phyloP scores from a whole-genome alignment of 2,113 vertebrate species.

The Sinosuthora webbiana region DNA sequence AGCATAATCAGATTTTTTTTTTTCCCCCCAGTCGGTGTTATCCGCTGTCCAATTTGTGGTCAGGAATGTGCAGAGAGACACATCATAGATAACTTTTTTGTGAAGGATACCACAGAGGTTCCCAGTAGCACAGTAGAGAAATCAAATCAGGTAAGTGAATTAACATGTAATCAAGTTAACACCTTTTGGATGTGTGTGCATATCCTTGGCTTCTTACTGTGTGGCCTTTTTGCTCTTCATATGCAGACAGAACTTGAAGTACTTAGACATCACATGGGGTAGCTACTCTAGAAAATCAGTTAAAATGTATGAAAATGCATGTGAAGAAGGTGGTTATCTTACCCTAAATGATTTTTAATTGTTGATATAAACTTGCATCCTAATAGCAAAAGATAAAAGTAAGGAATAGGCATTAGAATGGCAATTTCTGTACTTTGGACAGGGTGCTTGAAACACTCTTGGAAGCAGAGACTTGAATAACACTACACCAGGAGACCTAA shows the following conservation, averaged over 20 bases:
- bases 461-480: not conserved
- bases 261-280: not conserved
- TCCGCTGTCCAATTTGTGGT: conserved; percentile 93
- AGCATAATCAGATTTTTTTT: conserved; percentile 6
- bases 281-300: not conserved
- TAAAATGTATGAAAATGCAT: not conserved
- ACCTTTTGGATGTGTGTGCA: not conserved
- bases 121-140: conserved; percentile 99
- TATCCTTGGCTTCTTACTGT: conserved; percentile 11
- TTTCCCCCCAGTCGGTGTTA: conserved; percentile 80
- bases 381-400: not conserved
- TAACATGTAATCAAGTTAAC: conserved; percentile 26
- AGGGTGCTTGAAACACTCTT: not conserved
- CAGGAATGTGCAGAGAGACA: conserved; percentile 97
- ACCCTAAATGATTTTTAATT: not conserved
- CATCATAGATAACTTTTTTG: conserved; percentile 97
- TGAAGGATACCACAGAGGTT: conserved; percentile 95
- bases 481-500: not conserved
- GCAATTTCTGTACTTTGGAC: not conserved
- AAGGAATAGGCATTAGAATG: not conserved
- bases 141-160: conserved; percentile 87
- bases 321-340: not conserved
- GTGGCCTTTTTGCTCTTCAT: not conserved
- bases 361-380: not conserved
- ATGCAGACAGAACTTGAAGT: not conserved